phyloP scores from a whole-genome alignment of 2,113 vertebrate genomes.

The Scophthalmus maximus region DNA sequence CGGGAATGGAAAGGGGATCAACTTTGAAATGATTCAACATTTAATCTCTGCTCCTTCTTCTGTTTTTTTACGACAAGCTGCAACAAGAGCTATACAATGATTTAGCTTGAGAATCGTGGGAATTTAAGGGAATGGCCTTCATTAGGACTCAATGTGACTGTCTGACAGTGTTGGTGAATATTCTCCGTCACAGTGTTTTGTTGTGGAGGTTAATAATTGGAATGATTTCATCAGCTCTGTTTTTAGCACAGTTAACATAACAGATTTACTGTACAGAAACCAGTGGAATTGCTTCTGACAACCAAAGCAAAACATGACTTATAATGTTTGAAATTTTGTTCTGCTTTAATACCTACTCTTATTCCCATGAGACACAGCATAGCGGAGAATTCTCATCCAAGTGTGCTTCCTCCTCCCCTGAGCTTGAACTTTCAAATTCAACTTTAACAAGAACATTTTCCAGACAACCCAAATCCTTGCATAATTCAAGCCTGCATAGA shows the following conservation, averaged over 20 bases:
- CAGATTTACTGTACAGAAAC: slow-evolving; percentile 12
- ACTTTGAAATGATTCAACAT: slow-evolving; percentile 39
- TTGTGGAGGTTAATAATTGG: not conserved
- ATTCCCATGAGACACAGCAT: slow-evolving; percentile 36
- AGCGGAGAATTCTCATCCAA: slow-evolving; percentile 27
- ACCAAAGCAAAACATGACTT: slow-evolving; percentile 52
- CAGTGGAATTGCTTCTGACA: slow-evolving; percentile 47
- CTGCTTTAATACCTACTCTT: slow-evolving; percentile 30
- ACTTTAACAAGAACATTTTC: slow-evolving; percentile 38
- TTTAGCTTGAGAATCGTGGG: slow-evolving; percentile 8
- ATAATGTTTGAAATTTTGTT: slow-evolving; percentile 35
- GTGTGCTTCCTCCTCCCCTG: slow-evolving; percentile 18
- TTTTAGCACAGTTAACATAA: slow-evolving; percentile 5
- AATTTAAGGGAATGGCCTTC: slow-evolving; percentile 30
- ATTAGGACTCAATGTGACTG: slow-evolving; percentile 10
- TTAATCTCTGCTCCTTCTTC: slow-evolving; percentile 2
- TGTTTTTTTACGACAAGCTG: not conserved
- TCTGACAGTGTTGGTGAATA: not conserved
- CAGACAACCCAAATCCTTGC: slow-evolving; percentile 35
- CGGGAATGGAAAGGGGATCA: slow-evolving; percentile 30
- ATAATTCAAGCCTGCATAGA: slow-evolving; percentile 29
- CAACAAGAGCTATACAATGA: slow-evolving; percentile 19
- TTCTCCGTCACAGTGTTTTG: not conserved
- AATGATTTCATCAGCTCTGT: slow-evolving; percentile 16
- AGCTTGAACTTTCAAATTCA: slow-evolving; percentile 48